phyloP scores from a whole-genome alignment of 2,888 invertebrate genomes.

The Conistra vaccinii region DNA sequence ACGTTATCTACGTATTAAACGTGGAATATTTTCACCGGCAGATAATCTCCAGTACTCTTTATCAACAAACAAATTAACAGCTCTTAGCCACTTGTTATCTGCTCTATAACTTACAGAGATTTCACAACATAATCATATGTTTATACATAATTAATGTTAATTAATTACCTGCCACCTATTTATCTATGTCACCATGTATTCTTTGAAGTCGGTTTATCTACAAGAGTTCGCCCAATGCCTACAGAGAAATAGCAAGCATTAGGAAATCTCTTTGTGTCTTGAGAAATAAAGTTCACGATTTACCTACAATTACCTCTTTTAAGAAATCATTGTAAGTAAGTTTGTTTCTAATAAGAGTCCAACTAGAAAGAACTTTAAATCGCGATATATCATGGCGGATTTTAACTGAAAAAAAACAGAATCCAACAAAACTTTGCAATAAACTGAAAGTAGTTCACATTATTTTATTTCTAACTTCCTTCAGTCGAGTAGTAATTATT shows the following conservation, averaged over 20 bases:
- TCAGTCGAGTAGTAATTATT: too few relatives aligned
- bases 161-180: conserved; percentile 46
- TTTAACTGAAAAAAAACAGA: neutral
- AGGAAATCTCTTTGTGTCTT: neutral
- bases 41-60: conserved; percentile 85
- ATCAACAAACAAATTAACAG: conserved; percentile 84
- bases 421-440: neutral
- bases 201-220: conserved; percentile 4
- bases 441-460: too few relatives aligned
- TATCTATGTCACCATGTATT: conserved; percentile 15
- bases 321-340: too few relatives aligned
- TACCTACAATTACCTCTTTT: neutral
- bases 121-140: conserved; percentile 56
- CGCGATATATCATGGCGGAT: neutral
- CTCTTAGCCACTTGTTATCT: conserved; percentile 75
- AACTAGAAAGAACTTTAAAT: neutral
- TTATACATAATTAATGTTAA: conserved; percentile 41
- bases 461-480: neutral
- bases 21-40: conserved; percentile 82
- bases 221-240: neutral
- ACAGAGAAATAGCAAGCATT: neutral
- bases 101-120: conserved; percentile 49
- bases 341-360: neutral
- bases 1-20: conserved; percentile 45
- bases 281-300: neutral